Percentiles rank a stretch among this genome's conserved stretches.
These are phyloP conservation scores for Idaea aversata DNA, from an alignment of 2,888 invertebrate species.

Conservation along the genomic window DNA sequence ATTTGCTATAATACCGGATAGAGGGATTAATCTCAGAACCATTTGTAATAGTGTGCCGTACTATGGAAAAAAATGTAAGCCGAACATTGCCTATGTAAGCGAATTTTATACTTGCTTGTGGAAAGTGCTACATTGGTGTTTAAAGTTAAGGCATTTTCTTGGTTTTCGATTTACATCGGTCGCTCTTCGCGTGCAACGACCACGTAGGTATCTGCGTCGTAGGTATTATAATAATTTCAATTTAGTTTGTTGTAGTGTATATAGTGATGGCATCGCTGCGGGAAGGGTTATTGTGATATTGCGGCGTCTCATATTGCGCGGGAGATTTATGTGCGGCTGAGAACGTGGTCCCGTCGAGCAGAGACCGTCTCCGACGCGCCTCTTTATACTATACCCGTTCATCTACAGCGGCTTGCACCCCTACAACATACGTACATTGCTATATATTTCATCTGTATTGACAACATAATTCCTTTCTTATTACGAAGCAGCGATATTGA, in stretches of 20 bases:
- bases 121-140: neutral
- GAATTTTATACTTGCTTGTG: neutral
- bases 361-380: slow-evolving; percentile 17
- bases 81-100: neutral
- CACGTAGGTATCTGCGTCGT: no score
- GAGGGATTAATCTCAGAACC: slow-evolving; percentile 34
- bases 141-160: neutral
- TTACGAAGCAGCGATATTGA: neutral
- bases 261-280: slow-evolving; percentile 44
- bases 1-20: slow-evolving; percentile 42
- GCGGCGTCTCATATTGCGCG: slow-evolving; percentile 68
- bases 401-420: neutral
- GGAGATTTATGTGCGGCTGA: slow-evolving; percentile 64
- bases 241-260: slow-evolving; percentile 40
- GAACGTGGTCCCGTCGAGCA: slow-evolving; percentile 33
- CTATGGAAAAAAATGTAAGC: slow-evolving; percentile 18
- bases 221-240: slow-evolving; percentile 49
- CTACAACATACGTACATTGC: slow-evolving; percentile 1
- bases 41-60: slow-evolving; percentile 27
- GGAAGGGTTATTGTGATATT: slow-evolving; percentile 70
- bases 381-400: neutral
- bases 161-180: slow-evolving; percentile 5
- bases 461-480: slow-evolving; percentile 4
- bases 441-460: slow-evolving; percentile 7
- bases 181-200: slow-evolving; percentile 9